Evolutionary conservation across 2,888 invertebrate species (phyloP).

Genomic region (Euplagia quadripunctaria): DNA sequence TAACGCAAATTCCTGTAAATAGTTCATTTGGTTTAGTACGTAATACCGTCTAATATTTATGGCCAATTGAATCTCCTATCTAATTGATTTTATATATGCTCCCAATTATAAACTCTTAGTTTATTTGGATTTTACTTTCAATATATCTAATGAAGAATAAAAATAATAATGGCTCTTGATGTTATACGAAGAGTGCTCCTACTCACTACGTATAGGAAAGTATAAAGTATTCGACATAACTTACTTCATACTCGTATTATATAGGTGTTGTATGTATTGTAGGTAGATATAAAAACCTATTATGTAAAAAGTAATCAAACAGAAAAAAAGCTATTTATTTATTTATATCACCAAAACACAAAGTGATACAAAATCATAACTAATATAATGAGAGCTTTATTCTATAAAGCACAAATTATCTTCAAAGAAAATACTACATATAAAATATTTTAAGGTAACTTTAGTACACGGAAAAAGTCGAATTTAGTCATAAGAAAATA

Average conservation of each 20-base stretch:
- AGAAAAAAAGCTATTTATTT: too few relatives aligned
- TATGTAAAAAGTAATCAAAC: background rate
- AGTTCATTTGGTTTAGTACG: background rate
- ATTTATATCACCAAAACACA: background rate
- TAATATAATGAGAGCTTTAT: background rate
- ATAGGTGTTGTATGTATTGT: background rate
- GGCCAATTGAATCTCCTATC: conserved; percentile 44
- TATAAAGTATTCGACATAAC: background rate
- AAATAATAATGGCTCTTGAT: conserved; percentile 6
- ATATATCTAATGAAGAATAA: conserved; percentile 7
- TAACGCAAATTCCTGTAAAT: background rate
- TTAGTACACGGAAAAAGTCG: background rate
- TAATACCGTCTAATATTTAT: conserved; percentile 18
- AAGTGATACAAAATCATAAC: background rate
- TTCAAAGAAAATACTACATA: background rate
- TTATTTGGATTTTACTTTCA: conserved; percentile 18
- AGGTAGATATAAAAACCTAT: too few relatives aligned
- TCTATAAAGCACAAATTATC: background rate
- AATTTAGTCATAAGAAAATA: background rate
- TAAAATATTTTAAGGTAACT: background rate
- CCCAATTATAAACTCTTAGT: conserved; percentile 20
- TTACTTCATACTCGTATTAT: background rate
- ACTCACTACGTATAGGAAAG: background rate
- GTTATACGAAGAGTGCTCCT: background rate
- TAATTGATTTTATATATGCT: conserved; percentile 29